Percentiles rank a stretch among this genome's conserved stretches.
Evolutionary conservation across 1,140 invertebrate species (phyloP).

Genomic region (Chironomus striatipennis): DNA sequence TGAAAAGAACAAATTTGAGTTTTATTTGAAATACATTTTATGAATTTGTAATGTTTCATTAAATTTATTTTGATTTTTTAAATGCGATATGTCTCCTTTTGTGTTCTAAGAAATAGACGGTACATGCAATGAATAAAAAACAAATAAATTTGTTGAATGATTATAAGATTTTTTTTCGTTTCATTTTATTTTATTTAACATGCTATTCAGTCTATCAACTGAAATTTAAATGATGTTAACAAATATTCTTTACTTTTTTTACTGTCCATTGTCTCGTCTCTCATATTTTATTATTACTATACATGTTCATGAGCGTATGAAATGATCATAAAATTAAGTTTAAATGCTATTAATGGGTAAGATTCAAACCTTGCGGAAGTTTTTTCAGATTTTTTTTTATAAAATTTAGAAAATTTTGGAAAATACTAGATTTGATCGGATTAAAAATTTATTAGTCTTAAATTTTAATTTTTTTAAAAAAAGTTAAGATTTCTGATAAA

Average conservation of each 20-base stretch:
- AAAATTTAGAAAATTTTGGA: too few relatives aligned
- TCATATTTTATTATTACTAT: neutral
- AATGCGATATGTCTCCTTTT: neutral
- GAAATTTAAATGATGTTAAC: slow-evolving; percentile 14
- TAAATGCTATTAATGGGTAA: neutral
- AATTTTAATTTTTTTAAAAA: too few relatives aligned
- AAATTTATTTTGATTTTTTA: neutral
- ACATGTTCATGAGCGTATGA: neutral
- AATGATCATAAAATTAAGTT: neutral
- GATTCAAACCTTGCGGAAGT: too few relatives aligned
- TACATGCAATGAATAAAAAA: slow-evolving; percentile 1
- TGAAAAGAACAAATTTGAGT: neutral
- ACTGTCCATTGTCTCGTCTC: neutral
- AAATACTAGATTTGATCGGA: too few relatives aligned
- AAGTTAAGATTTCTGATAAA: too few relatives aligned
- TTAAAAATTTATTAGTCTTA: too few relatives aligned
- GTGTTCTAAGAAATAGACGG: slow-evolving; percentile 9
- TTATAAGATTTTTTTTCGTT: neutral
- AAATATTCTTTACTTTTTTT: neutral
- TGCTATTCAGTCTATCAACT: neutral
- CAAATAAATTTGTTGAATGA: neutral
- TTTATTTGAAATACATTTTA: slow-evolving; percentile 17
- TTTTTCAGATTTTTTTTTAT: too few relatives aligned
- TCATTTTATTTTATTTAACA: neutral
- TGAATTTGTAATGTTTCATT: slow-evolving; percentile 14